phyloP scores from a whole-genome alignment of 2,888 invertebrate genomes.

The Drosophila nr. perissopoda region DNA sequence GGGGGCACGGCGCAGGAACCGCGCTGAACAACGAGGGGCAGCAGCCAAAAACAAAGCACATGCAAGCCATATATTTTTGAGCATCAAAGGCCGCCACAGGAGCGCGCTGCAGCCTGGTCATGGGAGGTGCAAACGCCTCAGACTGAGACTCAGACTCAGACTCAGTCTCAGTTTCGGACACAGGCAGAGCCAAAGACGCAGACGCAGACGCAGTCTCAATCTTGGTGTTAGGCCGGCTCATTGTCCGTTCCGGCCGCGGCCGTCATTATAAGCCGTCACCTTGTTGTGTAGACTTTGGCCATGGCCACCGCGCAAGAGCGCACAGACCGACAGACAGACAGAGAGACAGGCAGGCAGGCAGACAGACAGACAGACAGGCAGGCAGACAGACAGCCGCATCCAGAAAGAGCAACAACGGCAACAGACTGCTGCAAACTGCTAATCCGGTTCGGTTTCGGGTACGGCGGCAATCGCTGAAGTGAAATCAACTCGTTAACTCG shows the following conservation, averaged over 20 bases:
- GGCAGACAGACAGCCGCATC: constrained; percentile 37
- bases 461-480: constrained; percentile 82
- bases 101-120: constrained; percentile 59
- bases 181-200: not conserved
- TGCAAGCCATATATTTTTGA: constrained; percentile 30
- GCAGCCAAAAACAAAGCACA: constrained; percentile 32
- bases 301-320: constrained; percentile 69
- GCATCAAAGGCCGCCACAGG: constrained; percentile 61
- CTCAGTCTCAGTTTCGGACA: constrained; percentile 3
- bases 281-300: constrained; percentile 82
- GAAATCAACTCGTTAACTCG: constrained; percentile 84
- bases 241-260: constrained; percentile 67
- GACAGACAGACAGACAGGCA: constrained; percentile 39
- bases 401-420: constrained; percentile 30
- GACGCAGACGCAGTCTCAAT: constrained; percentile 1
- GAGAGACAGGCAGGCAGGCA: constrained; percentile 39
- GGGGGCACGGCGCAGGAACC: constrained; percentile 11
- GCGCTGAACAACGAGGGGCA: constrained; percentile 24
- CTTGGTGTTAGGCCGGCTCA: constrained; percentile 35
- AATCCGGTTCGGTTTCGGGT: constrained; percentile 64
- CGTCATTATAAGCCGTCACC: constrained; percentile 82
- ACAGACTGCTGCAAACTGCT: constrained; percentile 56
- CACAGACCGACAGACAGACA: constrained; percentile 46
- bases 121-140: constrained; percentile 80
- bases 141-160: constrained; percentile 3